Conservation (phyloP, 2,113 vertebrate genomes). For the Nyctereutes procyonoides region DNA sequence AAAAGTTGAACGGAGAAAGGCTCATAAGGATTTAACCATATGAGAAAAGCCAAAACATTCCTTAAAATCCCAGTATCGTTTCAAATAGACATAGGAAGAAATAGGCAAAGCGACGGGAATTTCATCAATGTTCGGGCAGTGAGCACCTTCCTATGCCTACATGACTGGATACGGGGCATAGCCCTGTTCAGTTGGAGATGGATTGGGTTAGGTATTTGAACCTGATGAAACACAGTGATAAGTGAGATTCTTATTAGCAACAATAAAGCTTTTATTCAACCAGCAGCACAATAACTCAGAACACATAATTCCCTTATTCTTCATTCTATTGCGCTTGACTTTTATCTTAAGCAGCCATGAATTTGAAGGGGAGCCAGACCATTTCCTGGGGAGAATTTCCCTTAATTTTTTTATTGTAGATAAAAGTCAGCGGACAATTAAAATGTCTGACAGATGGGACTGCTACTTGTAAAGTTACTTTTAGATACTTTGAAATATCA, state of each 20-base stretch:
- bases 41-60: constrained; percentile 91
- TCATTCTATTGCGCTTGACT: constrained; percentile 46
- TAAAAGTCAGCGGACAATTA: constrained; percentile 53
- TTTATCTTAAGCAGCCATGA: constrained; percentile 53
- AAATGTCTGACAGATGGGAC: neutral
- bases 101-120: constrained; percentile 72
- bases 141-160: constrained; percentile 89
- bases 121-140: constrained; percentile 64
- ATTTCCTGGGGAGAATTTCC: constrained; percentile 38
- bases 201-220: constrained; percentile 87
- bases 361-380: constrained; percentile 68
- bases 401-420: constrained; percentile 35
- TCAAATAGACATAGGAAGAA: constrained; percentile 91
- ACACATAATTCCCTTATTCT: constrained; percentile 77
- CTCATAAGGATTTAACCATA: constrained; percentile 85
- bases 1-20: constrained; percentile 83
- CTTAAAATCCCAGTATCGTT: constrained; percentile 89
- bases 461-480: constrained; percentile 25
- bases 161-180: constrained; percentile 89
- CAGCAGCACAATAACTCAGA: constrained; percentile 88
- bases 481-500: constrained; percentile 50
- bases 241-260: constrained; percentile 89
- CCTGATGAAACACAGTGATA: constrained; percentile 93
- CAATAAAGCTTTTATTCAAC: constrained; percentile 85
- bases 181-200: constrained; percentile 90